These are phyloP conservation scores for Aphrophora alni DNA, from an alignment of 2,888 invertebrate genomes.

Conservation along the genomic window DNA sequence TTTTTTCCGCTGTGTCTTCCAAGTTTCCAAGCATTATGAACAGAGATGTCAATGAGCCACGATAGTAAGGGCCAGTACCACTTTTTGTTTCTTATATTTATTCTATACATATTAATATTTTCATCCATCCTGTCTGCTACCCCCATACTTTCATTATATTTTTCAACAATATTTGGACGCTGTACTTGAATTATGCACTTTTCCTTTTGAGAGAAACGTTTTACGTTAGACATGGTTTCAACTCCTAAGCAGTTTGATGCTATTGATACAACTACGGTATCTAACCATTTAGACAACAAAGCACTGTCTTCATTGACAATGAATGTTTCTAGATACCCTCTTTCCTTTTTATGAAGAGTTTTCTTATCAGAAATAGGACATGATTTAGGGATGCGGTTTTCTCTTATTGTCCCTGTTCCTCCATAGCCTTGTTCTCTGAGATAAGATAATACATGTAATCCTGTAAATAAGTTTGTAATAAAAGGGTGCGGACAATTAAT, in stretches of 20 bases:
- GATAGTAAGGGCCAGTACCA: constrained; percentile 51
- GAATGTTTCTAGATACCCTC: too few relatives aligned
- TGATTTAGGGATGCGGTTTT: constrained; percentile 49
- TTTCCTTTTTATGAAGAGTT: constrained; percentile 15
- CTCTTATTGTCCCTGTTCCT: constrained; percentile 49
- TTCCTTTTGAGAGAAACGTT: background rate
- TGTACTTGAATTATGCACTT: background rate
- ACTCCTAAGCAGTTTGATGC: background rate
- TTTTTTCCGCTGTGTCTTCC: constrained; percentile 43
- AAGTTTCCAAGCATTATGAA: constrained; percentile 52
- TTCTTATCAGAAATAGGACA: constrained; percentile 31
- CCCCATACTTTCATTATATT: constrained; percentile 43
- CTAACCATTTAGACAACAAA: background rate
- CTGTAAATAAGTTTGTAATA: constrained; percentile 46
- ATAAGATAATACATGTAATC: constrained; percentile 42
- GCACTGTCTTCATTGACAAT: too few relatives aligned
- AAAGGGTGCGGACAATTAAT: constrained; percentile 18
- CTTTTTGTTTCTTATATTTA: constrained; percentile 51
- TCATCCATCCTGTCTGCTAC: constrained; percentile 48
- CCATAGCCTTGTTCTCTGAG: constrained; percentile 47
- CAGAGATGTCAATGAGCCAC: constrained; percentile 50
- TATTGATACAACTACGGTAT: background rate
- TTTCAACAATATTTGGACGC: background rate
- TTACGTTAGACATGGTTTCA: background rate
- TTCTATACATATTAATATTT: constrained; percentile 50